Base-by-base conservation (phyloP, 2,888 invertebrate genomes). In the Idaea straminata region DNA sequence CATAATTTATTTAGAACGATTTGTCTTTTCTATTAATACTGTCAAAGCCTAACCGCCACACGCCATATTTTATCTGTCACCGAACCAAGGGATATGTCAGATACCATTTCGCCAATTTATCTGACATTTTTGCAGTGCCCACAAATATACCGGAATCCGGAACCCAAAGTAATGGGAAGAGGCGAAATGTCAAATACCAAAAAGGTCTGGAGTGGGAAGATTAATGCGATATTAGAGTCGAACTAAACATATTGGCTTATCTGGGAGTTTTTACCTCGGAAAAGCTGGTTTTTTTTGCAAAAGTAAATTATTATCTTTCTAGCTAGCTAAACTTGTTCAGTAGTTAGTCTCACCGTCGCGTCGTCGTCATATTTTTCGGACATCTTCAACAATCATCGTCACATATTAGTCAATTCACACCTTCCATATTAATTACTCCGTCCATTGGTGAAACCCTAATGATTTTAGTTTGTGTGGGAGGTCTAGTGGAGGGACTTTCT, bases 171-270 rank as follows among this genome's bases (percentile, higher is more conserved):
- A 47, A 47, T 47, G 68, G 69, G 72, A 76, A 76, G 76, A 79
- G 75, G 79, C 76, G 66, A 77, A 80, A 77, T 77, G 83, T 81
- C 84, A 81, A 80, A 78, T 73, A 75, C 78, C 78, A 69, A 78
- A 69, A 78, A 77, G 73, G 74, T 78, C 71, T 75, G 25, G 25
- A 47, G 47, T 47, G 47, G 47, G 47, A 80, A 83, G 86, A 86
- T 85, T 84, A 85, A 86, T 84, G 83, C 72, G 72, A 82, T 80
- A 83, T 85, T 85, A 84, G 79, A 47, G 47, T 47, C 10, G 47
- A 47, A 47, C 47, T 47, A 47, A 47, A 47, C 38, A 61, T 61
- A 61, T 61, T 61, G 36, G 47, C 15, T 61, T 38, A 36, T 47
- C 47, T 47, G 47, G 47, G 10, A 10, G 36, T 7, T 36, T 36